phyloP scores from a whole-genome alignment of 2,888 invertebrate genomes.

The Caenorhabditis japonica region DNA sequence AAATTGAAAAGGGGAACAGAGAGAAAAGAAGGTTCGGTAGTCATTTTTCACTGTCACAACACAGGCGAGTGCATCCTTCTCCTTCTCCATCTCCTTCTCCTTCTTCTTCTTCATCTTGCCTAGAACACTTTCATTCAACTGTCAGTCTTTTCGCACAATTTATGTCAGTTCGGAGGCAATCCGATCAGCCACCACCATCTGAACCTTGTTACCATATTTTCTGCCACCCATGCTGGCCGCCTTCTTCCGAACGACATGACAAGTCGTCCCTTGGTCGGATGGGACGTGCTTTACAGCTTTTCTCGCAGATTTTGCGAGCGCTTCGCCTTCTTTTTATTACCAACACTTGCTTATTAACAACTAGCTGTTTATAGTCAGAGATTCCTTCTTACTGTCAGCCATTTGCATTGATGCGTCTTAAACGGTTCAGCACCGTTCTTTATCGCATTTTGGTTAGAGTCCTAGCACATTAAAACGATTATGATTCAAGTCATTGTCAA shows the following conservation, averaged over 20 bases:
- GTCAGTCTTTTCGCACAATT: constrained; percentile 52
- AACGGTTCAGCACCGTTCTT: no score
- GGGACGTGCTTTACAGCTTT: constrained; percentile 45
- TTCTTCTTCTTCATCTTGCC: constrained; percentile 2
- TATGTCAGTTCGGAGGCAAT: constrained; percentile 48
- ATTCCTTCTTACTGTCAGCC: no score
- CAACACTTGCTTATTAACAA: constrained; percentile 29
- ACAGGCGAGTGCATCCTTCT: constrained; percentile 27
- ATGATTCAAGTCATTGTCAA: constrained; percentile 19
- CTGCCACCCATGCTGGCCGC: constrained; percentile 39
- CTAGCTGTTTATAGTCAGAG: constrained; percentile 11
- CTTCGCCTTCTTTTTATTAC: constrained; percentile 32
- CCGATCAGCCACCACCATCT: constrained; percentile 51
- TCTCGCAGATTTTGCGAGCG: constrained; percentile 14
- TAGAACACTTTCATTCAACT: constrained; percentile 53
- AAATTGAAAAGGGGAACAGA: constrained; percentile 10
- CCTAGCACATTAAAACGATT: constrained; percentile 6
- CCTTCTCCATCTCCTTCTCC: constrained; percentile 5
- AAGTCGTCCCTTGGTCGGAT: constrained; percentile 9
- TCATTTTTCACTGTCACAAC: constrained; percentile 41
- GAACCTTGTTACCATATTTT: constrained; percentile 60
- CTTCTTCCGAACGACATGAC: constrained; percentile 24
- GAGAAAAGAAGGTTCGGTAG: constrained; percentile 14
- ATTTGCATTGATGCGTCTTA: no score
- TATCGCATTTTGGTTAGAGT: no score